Conservation (phyloP, 37 sponge, comb jelly and placozoan species). For the Oscarella lobularis region DNA sequence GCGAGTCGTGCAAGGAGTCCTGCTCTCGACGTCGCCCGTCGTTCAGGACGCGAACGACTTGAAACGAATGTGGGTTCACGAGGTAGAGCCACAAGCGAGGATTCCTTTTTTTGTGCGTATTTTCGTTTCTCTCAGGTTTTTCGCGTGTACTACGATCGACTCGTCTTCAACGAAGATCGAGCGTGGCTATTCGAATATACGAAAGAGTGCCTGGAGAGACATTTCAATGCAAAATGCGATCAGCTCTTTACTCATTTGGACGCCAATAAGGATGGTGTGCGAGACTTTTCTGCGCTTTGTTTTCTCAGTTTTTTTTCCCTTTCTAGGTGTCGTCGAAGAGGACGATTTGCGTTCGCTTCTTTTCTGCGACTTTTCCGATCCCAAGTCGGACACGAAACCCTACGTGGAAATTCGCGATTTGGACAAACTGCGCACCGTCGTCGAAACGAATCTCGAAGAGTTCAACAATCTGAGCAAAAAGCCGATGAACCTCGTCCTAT, state of each 20-base stretch:
- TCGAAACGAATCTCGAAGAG: slow-evolving; percentile 90
- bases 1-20: slow-evolving; percentile 90
- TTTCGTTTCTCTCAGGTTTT: slow-evolving; percentile 27
- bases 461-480: slow-evolving; percentile 96
- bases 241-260: slow-evolving; percentile 72
- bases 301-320: neutral
- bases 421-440: slow-evolving; percentile 78
- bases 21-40: slow-evolving; percentile 28
- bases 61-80: slow-evolving; percentile 26
- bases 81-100: neutral
- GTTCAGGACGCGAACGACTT: slow-evolving; percentile 26
- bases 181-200: slow-evolving; percentile 76
- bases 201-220: slow-evolving; percentile 27
- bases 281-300: neutral
- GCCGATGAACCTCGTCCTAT: slow-evolving; percentile 96
- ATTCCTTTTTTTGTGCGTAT: neutral
- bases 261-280: slow-evolving; percentile 67
- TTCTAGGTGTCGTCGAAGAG: slow-evolving; percentile 66
- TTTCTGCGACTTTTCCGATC: slow-evolving; percentile 96
- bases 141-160: slow-evolving; percentile 92
- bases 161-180: slow-evolving; percentile 80
- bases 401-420: slow-evolving; percentile 74
- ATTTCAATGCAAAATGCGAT: slow-evolving; percentile 61
- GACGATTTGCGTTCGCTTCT: slow-evolving; percentile 90
- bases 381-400: slow-evolving; percentile 76